A percentile compares a stretch with the other conserved stretches of the same genome.
phyloP scores from a whole-genome alignment of 2,888 invertebrate genomes.

The Julus scandinavius region DNA sequence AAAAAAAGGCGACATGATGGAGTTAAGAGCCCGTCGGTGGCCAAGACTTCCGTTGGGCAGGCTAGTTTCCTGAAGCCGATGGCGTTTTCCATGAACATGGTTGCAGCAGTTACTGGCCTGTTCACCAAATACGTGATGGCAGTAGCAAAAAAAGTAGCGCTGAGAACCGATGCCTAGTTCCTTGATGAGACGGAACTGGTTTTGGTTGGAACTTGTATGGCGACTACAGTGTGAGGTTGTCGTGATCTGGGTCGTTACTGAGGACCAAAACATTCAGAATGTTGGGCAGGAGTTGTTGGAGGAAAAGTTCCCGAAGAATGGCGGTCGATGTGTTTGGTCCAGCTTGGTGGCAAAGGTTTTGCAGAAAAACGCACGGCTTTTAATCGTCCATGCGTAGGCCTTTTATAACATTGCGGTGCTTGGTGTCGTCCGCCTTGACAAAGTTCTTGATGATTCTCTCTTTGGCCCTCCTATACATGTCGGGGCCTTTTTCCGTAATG shows the following conservation, averaged over 20 bases:
- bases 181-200: not conserved
- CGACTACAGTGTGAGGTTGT: not conserved
- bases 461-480: not conserved
- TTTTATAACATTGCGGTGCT: not conserved
- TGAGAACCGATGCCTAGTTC: not conserved
- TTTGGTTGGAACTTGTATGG: not conserved
- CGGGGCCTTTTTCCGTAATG: not conserved
- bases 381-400: not conserved
- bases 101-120: not conserved
- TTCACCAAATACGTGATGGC: not conserved
- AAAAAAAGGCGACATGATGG: not conserved
- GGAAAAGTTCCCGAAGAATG: not conserved
- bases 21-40: not conserved
- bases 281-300: too few relatives aligned
- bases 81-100: not conserved
- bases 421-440: not conserved
- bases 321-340: not conserved
- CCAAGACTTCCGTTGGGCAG: not conserved
- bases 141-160: not conserved
- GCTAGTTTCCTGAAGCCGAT: not conserved
- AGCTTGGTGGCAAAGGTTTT: not conserved
- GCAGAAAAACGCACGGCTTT: not conserved
- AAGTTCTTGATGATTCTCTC: not conserved
- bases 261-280: too few relatives aligned
- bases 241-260: not conserved